Base-by-base conservation (phyloP, 35 echinoderm and acorn worm genomes). In the Apostichopus californicus region DNA sequence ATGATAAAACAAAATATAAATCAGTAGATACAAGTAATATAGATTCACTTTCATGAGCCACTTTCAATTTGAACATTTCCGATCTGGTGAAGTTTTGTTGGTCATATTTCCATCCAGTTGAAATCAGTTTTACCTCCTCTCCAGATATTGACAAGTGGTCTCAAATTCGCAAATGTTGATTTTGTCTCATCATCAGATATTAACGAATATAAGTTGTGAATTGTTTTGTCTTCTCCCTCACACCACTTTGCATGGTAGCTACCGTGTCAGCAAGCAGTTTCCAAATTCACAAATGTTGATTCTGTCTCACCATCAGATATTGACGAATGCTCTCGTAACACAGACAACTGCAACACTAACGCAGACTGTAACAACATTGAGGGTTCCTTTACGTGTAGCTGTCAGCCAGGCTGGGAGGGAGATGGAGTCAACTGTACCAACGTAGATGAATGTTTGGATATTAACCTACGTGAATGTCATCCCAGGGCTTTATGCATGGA, bases 371-470 rank as follows among this genome's bases (percentile, higher is more conserved):
- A 83, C 26, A 95, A 98, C 80, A 86, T 90, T 0, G 54, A 26
- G 14, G 96, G 96, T 28, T 28, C 26, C 26, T 28, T 28, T 28
- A 28, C 26, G 26, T 28, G 26, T 8, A 92, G 94, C 10, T 46
- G 96, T 78, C 72, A 57, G 4, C 9, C 54, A 26, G 96, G 96
- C 11, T 98, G 82, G 68, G 5, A 7, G 1, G 80, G 87, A 20
- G 73, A 77, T 22, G 94, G 96, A 6, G 9, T 24, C 56, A 86
- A 68, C 11, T 95, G 94, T 54, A 81, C 20, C 15, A 95, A 98
- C 61, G 87, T 98, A 54, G 89, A 98, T 25, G 96, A 98, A 87
- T 98, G 96, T 82, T 26, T 28, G 3, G 57, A 75, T 13, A 18
- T 55, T 0, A 70, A 61, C 2, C 34, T 73, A 7, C 24, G 54